Evolutionary conservation across 2,888 invertebrate species (phyloP), one percentile per base, ranked within the genome.

Genomic region (Euzophera pinguis): DNA sequence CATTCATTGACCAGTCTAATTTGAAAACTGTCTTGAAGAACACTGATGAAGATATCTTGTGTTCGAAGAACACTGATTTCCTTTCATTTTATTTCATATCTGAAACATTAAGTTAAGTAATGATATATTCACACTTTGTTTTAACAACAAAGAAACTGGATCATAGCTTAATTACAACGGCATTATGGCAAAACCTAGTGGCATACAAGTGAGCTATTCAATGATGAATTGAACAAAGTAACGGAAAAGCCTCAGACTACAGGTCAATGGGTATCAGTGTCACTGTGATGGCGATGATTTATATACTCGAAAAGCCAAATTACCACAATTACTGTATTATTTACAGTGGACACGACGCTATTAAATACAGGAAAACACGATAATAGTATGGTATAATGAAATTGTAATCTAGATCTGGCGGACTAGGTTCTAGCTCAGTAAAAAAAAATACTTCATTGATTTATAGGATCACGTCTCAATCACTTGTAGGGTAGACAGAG

Each of bases 141-240:
- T 22, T 22, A 39, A 39, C 14, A 45, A 45, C 32, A 45, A 45
- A 12, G 8, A 45, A 45, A 29, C 45, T 14, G 32, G 45, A 14
- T 32, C 45, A 14, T 45, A 39, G 56, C 52, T 59, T 71, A 72
- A 78, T 78, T 75, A 76, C 67, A 78, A 78, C 75, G 73, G 75
- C 63, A 57, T 68, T 69, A 72, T 67, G 60, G 69, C 76, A 67
- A 65, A 71, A 65, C 74, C 60, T 59, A 64, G 74, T 77, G 77
- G 77, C 81, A 80, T 32, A 78, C 51, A 39, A 50, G 53, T 53
- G 42, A 50, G 45, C 50, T 47, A 55, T 59, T 53, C 60, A 22
- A 58, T 63, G 63, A 67, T 67, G 57, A 58, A 54, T 59, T 60
- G 58, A 52, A 52, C 56, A 66, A 65, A 65, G 69, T 72, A 79